Percentiles rank a stretch among this genome's conserved stretches.
These are phyloP conservation scores for Eublepharis macularius DNA, from an alignment of 2,113 vertebrate genomes.

Conservation along the genomic window DNA sequence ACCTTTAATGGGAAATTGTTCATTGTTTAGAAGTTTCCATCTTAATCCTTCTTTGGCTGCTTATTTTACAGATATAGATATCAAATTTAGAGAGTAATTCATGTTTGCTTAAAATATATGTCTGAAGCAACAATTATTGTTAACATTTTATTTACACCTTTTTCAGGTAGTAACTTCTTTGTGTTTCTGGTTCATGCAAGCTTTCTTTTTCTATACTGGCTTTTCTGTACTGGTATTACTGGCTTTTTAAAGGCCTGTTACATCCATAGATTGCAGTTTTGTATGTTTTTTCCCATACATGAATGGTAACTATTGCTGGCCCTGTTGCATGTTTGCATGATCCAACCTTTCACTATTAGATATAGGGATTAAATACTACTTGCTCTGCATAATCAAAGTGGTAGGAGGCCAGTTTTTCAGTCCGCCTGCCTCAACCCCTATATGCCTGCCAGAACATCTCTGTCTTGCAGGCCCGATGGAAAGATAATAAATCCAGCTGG, in stretches of 20 bases:
- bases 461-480: too few relatives aligned
- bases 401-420: too few relatives aligned
- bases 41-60: background rate
- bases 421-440: too few relatives aligned
- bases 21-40: background rate
- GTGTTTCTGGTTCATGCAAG: background rate
- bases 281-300: background rate
- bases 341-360: too few relatives aligned
- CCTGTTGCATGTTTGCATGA: too few relatives aligned
- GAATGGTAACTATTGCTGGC: too few relatives aligned
- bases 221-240: background rate
- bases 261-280: background rate
- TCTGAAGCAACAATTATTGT: background rate
- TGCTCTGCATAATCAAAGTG: too few relatives aligned
- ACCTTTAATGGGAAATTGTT: background rate
- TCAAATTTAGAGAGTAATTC: background rate
- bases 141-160: background rate
- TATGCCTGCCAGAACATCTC: too few relatives aligned
- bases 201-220: background rate
- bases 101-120: background rate
- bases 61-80: background rate
- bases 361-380: too few relatives aligned
- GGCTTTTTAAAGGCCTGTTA: background rate
- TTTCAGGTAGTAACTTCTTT: background rate
- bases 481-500: too few relatives aligned